Conservation (phyloP, 2,113 vertebrate genomes). For the Manacus vitellinus region DNA sequence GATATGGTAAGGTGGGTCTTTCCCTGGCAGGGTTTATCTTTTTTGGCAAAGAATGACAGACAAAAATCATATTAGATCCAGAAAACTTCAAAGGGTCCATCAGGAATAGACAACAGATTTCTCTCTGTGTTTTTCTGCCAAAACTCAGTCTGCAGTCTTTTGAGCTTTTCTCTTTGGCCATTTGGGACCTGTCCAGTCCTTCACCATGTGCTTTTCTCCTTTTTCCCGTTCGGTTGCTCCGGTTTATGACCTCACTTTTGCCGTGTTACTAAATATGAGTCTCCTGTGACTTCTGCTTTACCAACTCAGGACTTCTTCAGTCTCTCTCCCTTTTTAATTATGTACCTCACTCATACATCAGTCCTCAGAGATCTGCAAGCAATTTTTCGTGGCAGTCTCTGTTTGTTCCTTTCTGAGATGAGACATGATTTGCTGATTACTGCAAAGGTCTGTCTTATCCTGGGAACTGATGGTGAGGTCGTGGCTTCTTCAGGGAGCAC, state of each 20-base stretch:
- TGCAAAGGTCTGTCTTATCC: background rate
- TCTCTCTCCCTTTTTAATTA: constrained; percentile 37
- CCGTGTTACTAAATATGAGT: constrained; percentile 27
- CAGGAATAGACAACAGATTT: constrained; percentile 57
- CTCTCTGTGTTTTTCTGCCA: constrained; percentile 59
- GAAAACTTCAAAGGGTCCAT: constrained; percentile 64
- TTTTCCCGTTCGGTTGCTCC: background rate
- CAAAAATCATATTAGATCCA: constrained; percentile 56
- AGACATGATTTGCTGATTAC: background rate
- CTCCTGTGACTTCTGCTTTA: constrained; percentile 38
- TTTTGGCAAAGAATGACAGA: constrained; percentile 62
- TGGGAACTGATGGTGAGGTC: background rate
- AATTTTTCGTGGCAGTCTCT: background rate
- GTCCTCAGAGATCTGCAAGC: background rate
- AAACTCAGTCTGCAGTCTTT: constrained; percentile 22
- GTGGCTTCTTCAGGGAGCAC: background rate
- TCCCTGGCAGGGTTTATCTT: constrained; percentile 54
- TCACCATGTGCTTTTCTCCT: constrained; percentile 42
- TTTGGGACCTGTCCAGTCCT: constrained; percentile 55
- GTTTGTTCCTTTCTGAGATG: background rate
- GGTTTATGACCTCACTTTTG: constrained; percentile 46
- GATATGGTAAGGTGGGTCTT: constrained; percentile 42
- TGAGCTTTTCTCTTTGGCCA: constrained; percentile 41
- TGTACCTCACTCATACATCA: constrained; percentile 13
- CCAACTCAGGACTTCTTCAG: background rate